Evolutionary conservation across 2,888 invertebrate genomes (phyloP).

Genomic region (Ceratothoa steindachneri): DNA sequence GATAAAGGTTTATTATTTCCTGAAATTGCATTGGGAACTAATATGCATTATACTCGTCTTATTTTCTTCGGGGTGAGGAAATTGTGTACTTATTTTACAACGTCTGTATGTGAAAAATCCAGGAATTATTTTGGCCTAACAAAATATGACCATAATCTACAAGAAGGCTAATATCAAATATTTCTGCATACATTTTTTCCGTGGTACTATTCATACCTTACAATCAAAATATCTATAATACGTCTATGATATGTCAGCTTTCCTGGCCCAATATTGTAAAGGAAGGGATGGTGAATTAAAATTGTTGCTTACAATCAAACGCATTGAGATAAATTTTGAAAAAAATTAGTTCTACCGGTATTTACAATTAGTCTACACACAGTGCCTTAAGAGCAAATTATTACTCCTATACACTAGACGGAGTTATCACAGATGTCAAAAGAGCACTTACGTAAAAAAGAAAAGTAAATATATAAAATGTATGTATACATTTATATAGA

Average conservation of each 20-base stretch:
- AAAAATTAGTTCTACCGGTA: too few relatives aligned
- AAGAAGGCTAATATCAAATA: background rate
- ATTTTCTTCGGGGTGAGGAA: too few relatives aligned
- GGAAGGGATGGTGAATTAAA: too few relatives aligned
- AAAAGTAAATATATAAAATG: background rate
- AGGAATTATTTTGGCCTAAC: background rate
- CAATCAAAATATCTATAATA: background rate
- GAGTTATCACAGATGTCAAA: background rate
- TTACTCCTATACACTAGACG: too few relatives aligned
- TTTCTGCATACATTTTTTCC: background rate
- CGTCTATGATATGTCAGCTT: conserved; percentile 5
- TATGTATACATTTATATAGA: conserved; percentile 10
- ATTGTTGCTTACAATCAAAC: too few relatives aligned
- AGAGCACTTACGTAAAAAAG: background rate
- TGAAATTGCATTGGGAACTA: too few relatives aligned
- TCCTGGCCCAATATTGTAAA: conserved; percentile 5
- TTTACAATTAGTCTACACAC: background rate
- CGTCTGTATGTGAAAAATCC: too few relatives aligned
- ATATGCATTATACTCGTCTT: too few relatives aligned
- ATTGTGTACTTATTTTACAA: too few relatives aligned
- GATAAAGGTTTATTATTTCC: too few relatives aligned
- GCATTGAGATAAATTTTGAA: too few relatives aligned
- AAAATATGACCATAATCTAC: background rate
- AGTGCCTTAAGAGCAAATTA: background rate
- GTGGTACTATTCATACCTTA: background rate